These are phyloP conservation scores for Saturnia pavonia DNA, from an alignment of 2,888 invertebrate species.

Conservation along the genomic window DNA sequence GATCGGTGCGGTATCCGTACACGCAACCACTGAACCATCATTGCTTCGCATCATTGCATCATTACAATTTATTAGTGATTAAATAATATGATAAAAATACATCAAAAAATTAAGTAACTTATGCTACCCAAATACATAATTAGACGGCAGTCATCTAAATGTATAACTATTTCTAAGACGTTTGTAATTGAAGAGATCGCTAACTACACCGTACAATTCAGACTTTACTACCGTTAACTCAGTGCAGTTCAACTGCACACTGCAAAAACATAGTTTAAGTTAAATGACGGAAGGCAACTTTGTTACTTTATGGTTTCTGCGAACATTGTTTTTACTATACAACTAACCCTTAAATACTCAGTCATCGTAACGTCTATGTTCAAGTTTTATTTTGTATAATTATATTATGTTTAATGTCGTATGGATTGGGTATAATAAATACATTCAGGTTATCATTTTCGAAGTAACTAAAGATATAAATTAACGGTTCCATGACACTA, in stretches of 20 bases:
- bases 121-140: neutral
- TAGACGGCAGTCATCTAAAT: neutral
- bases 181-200: conserved; percentile 7
- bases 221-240: conserved; percentile 11
- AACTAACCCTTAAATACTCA: neutral
- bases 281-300: conserved; percentile 11
- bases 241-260: conserved; percentile 8
- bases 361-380: neutral
- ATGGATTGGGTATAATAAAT: neutral
- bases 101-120: neutral
- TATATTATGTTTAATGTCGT: neutral
- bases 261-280: conserved; percentile 12
- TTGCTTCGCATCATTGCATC: too few relatives aligned
- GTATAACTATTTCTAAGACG: conserved; percentile 1
- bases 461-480: neutral
- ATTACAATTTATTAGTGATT: too few relatives aligned
- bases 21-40: too few relatives aligned
- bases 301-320: conserved; percentile 11
- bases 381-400: neutral
- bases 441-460: neutral
- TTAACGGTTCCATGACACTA: neutral
- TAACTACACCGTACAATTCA: conserved; percentile 7
- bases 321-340: conserved; percentile 9
- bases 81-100: neutral
- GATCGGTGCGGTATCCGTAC: too few relatives aligned